Evolutionary conservation across 2,113 vertebrate genomes (phyloP), one percentile per base, ranked within the genome.

Genomic region (Coregonus clupeaformis): DNA sequence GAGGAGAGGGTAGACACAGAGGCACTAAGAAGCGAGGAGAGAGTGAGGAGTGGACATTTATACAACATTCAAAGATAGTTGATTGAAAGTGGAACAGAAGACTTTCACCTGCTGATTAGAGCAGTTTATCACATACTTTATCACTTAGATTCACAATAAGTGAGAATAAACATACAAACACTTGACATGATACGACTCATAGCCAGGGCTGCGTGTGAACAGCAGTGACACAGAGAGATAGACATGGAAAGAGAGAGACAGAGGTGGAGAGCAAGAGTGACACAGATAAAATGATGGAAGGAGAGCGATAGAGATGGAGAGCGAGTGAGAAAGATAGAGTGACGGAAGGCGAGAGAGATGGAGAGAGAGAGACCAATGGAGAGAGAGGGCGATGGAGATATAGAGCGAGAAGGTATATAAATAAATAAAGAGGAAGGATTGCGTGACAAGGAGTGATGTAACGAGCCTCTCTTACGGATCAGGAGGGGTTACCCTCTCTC

Each of bases 391-490:
- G 25, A 27, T 6, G 20, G 66, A 42, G 20, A 68, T 32, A 68
- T 20, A 68, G 36, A 45, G 3, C 7, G 36, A 45, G 18, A 22
- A 20, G n/a, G 65, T 42, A 68, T 32, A 68, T 32, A 68, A 32
- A 45, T 7, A 24, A 32, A 45, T 18, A 22, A 20, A n/a, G 55
- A 55, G 30, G 16, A 72, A 72, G 81, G 82, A 71, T 90, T 88
- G 90, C 87, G 86, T 90, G 87, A 88, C 87, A 85, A 89, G 81
- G 82, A 89, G 72, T 74, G 79, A 83, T 89, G 88, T 89, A 85
- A 42, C 85, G 79, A 79, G 80, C 84, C 77, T 42, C 69, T 78
- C 73, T 68, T 78, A 68, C 71, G 4, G 57, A 72, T 49, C 11
- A 20, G 64, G 74, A 29, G 49, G 74, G 78, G 62, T 60, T 74